Evolutionary conservation across 2,797 vertebrate genomes (phyloP), one percentile per base, ranked within the genome.

Genomic region (Apodemus agrarius): DNA sequence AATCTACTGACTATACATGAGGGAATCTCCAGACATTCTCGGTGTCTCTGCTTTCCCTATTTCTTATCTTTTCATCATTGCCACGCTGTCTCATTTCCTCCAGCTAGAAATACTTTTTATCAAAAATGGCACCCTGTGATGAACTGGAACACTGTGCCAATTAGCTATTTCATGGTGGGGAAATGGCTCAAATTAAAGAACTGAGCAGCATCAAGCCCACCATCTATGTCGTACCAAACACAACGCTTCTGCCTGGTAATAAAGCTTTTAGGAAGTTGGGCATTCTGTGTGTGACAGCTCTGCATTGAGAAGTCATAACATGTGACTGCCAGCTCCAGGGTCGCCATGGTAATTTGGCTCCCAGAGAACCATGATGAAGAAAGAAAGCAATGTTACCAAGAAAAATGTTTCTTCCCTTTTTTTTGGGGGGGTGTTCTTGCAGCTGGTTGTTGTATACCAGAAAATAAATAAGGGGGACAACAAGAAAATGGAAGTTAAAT

Each of bases 361-460:
- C 97, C 93, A 81, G 97, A 97, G 92, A 96, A 95, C 67, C 93
- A 88, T 74, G 79, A 90, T 97, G 95, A 98, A 91, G 83, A 96
- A 91, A 97, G 93, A 97, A 98, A 98, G 94, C 96, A 86, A 52
- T 97, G 97, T 97, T 91, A 96, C 97, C 85, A 86, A 96, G 97
- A 95, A 96, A 93, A 54, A 80, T 61, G 37, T 78, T 89, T 63
- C 40, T 34, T 63, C 61, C 46, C 52, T 67, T 63, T 97, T 96
- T 65, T 98, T 97, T 97, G n/a, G n/a, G n/a, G n/a, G n/a, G n/a
- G n/a, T 96, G 49, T 98, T 95, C 97, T 98, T 98, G 85, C 95
- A 96, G 93, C 79, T 96, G 95, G 98, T 98, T 97, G 97, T 91
- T 96, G 95, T 95, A 96, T 72, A 89, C 89, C 92, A 97, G 93